Evolutionary conservation across 1,140 invertebrate species (phyloP).

Genomic region (Aphelinus certus): DNA sequence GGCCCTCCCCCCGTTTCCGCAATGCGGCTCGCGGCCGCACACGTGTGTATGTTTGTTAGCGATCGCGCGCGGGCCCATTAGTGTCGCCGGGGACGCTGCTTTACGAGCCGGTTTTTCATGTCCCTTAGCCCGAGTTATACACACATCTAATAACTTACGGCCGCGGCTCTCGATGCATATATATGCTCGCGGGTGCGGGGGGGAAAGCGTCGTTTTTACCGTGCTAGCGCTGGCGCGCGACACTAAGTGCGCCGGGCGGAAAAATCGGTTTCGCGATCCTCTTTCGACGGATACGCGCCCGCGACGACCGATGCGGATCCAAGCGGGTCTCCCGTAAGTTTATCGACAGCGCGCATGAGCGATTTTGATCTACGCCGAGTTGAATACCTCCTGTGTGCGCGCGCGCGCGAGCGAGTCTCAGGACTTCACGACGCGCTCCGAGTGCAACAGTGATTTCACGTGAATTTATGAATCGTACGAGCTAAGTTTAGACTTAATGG

Average conservation of each 20-base stretch:
- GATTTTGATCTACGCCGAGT: background rate
- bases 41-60: background rate
- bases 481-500: background rate
- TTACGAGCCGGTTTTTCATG: conserved; percentile 41
- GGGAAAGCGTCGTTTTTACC: conserved; percentile 13
- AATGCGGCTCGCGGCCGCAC: conserved; percentile 11
- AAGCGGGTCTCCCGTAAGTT: too few relatives aligned
- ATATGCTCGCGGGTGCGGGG: conserved; percentile 3
- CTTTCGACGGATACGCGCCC: too few relatives aligned
- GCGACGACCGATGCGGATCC: too few relatives aligned
- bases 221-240: background rate
- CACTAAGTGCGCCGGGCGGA: too few relatives aligned
- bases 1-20: conserved; percentile 27
- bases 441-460: background rate
- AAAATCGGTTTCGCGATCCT: too few relatives aligned
- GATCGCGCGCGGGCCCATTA: conserved; percentile 24
- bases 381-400: conserved; percentile 17
- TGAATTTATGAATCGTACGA: background rate
- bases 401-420: background rate
- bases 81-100: conserved; percentile 30
- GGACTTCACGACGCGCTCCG: background rate
- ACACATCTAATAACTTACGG: conserved; percentile 31
- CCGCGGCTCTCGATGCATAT: conserved; percentile 13
- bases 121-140: conserved; percentile 36
- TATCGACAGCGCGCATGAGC: too few relatives aligned